A percentile compares a stretch with the other conserved stretches of the same genome.
Evolutionary conservation across 2,888 invertebrate genomes (phyloP).

Genomic region (Xestia xanthographa): DNA sequence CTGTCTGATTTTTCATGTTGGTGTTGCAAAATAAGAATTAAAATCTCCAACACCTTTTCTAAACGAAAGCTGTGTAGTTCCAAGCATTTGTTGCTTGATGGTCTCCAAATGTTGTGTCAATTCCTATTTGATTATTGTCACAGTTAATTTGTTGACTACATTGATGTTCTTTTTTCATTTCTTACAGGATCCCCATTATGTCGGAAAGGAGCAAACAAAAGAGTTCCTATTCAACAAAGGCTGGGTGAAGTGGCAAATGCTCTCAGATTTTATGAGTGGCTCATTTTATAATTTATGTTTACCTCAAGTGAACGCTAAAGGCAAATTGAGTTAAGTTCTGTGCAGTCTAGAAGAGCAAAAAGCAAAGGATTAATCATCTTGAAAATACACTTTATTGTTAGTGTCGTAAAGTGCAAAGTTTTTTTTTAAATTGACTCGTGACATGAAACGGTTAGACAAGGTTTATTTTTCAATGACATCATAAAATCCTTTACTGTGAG

Average conservation of each 20-base stretch:
- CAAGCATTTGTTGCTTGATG: background rate
- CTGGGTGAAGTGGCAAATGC: slow-evolving; percentile 92
- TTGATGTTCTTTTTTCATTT: background rate
- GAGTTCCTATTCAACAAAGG: slow-evolving; percentile 87
- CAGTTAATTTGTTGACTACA: background rate
- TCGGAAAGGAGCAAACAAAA: slow-evolving; percentile 84
- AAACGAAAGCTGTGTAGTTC: background rate
- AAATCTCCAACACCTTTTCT: too few species aligned
- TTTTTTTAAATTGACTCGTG: too few species aligned
- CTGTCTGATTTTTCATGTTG: too few species aligned
- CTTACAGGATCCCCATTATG: slow-evolving; percentile 92
- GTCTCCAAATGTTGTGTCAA: too few species aligned
- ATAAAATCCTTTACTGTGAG: background rate
- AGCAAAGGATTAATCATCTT: background rate
- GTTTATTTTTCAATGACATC: background rate
- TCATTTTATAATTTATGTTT: slow-evolving; percentile 93
- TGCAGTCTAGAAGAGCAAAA: background rate
- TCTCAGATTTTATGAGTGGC: slow-evolving; percentile 90
- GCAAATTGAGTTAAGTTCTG: slow-evolving; percentile 44
- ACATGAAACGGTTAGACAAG: background rate
- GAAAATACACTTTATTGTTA: slow-evolving; percentile 4
- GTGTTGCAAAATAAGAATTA: too few species aligned
- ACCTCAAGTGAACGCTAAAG: slow-evolving; percentile 87
- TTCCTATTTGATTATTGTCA: background rate
- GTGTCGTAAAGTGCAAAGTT: accelerated